phyloP scores from a whole-genome alignment of 2,888 invertebrate species.

The Hypercompe scribonia region DNA sequence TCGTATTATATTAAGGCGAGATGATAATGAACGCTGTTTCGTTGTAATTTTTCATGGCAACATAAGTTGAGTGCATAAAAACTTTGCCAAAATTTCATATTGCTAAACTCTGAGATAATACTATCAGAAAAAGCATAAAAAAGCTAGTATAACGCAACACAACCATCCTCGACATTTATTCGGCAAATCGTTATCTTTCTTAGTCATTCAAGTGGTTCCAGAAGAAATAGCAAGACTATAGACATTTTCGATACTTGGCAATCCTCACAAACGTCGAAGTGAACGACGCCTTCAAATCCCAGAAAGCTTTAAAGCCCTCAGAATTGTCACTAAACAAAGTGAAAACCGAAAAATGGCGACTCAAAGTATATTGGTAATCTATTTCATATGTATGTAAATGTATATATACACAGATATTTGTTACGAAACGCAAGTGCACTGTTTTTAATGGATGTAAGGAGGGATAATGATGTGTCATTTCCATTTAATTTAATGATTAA shows the following conservation, averaged over 20 bases:
- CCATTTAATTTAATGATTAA: neutral
- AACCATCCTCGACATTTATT: slow-evolving; percentile 36
- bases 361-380: slow-evolving; percentile 39
- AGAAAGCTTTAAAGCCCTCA: slow-evolving; percentile 61
- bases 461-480: neutral
- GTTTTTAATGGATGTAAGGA: neutral
- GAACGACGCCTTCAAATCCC: slow-evolving; percentile 59
- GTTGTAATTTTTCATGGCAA: slow-evolving; percentile 62
- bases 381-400: neutral
- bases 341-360: slow-evolving; percentile 54
- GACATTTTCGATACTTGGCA: slow-evolving; percentile 60
- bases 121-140: slow-evolving; percentile 20
- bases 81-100: slow-evolving; percentile 43
- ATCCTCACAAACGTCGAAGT: slow-evolving; percentile 57
- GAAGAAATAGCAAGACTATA: slow-evolving; percentile 54
- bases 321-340: slow-evolving; percentile 65
- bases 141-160: slow-evolving; percentile 32
- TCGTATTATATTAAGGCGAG: slow-evolving; percentile 80
- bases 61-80: slow-evolving; percentile 42
- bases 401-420: neutral
- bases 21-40: slow-evolving; percentile 76
- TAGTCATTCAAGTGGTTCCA: slow-evolving; percentile 46
- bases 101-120: slow-evolving; percentile 15
- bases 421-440: neutral
- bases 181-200: slow-evolving; percentile 47